Conservation (phyloP, 2,113 vertebrate species). For the Pundamilia nyererei region DNA sequence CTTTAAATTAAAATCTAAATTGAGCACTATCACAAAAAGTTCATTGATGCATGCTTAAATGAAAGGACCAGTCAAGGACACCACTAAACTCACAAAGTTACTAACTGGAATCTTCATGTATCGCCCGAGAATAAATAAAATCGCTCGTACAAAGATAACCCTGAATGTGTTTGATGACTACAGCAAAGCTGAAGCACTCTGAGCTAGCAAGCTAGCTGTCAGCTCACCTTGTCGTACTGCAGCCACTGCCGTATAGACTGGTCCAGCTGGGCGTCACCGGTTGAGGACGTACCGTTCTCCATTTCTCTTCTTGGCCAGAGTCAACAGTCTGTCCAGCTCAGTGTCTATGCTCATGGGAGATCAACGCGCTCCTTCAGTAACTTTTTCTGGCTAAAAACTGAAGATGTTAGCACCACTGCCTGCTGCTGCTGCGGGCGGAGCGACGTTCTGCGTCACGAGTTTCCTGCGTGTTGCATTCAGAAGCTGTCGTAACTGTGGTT, state of each 20-base stretch:
- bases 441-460: conserved; percentile 5
- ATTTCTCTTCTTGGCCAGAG: background rate
- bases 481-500: background rate
- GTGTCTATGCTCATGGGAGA: background rate
- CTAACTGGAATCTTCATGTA: background rate
- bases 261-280: conserved; percentile 56
- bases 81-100: background rate
- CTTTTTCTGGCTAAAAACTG: background rate
- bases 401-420: background rate
- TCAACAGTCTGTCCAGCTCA: background rate
- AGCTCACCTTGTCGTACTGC: conserved; percentile 79
- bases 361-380: background rate
- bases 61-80: background rate
- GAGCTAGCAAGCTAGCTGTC: background rate
- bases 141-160: background rate
- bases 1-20: background rate
- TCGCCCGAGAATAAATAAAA: background rate
- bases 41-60: background rate
- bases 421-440: background rate
- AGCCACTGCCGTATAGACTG: conserved; percentile 77
- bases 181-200: background rate
- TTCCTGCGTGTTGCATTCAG: background rate
- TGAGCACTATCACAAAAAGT: background rate
- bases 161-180: background rate
- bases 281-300: conserved; percentile 22